A percentile compares a stretch with the other conserved stretches of the same genome.
Conservation (phyloP, 2,797 vertebrate genomes). For the Apogon hyalosoma region DNA sequence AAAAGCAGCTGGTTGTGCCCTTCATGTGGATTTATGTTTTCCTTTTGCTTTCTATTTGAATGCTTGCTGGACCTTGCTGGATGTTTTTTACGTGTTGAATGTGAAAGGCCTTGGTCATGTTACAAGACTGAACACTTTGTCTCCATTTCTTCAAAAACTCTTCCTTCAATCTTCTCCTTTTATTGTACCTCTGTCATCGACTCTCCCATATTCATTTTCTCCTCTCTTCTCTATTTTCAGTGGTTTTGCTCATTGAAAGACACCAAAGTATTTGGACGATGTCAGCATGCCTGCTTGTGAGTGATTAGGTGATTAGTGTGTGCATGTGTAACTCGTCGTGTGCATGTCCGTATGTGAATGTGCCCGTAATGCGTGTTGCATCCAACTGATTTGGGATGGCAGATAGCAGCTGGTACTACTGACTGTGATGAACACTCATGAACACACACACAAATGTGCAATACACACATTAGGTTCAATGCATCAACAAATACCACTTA, state of each 20-base stretch:
- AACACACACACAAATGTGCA: constrained; percentile 19
- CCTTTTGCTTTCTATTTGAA: constrained; percentile 36
- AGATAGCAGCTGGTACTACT: constrained; percentile 60
- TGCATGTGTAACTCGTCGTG: constrained; percentile 1
- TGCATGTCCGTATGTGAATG: constrained; percentile 4
- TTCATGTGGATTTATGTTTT: constrained; percentile 33
- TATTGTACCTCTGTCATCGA: constrained; percentile 24
- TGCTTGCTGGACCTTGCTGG: constrained; percentile 11
- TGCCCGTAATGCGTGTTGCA: constrained; percentile 33
- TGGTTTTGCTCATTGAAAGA: constrained; percentile 46
- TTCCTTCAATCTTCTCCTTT: constrained; percentile 33
- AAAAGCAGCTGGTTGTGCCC: constrained; percentile 17
- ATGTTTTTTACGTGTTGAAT: constrained; percentile 39
- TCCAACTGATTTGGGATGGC: constrained; percentile 59
- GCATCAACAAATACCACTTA: constrained; percentile 42
- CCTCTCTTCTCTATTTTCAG: constrained; percentile 14
- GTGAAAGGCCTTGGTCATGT: constrained; percentile 18
- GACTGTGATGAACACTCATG: constrained; percentile 46
- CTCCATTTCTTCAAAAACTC: constrained; percentile 26
- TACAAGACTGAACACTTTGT: constrained; percentile 33
- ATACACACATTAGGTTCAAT: constrained; percentile 14
- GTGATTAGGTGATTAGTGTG: constrained; percentile 53
- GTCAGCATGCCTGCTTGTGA: constrained; percentile 22
- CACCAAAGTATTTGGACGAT: constrained; percentile 43
- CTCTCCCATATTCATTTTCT: constrained; percentile 19